Evolutionary conservation across 2,797 vertebrate species (phyloP).

Genomic region (Gymnothorax reevesii): DNA sequence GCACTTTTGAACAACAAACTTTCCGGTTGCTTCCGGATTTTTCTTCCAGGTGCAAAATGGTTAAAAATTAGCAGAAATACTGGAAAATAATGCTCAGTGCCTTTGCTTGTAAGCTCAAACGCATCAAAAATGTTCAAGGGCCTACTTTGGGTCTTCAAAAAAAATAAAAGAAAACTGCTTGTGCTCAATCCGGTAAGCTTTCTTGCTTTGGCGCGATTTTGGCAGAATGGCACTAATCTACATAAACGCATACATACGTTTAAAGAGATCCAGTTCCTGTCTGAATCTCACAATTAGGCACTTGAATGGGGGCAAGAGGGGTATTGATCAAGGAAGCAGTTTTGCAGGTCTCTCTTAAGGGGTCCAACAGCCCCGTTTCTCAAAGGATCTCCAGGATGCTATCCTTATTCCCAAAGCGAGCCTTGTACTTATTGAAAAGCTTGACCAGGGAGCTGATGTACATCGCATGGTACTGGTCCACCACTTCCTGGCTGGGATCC

Average conservation of each 20-base stretch:
- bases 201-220: background rate
- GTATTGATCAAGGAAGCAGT: slow-evolving; percentile 28
- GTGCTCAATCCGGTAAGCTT: background rate
- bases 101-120: background rate
- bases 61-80: background rate
- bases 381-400: slow-evolving; percentile 80
- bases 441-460: slow-evolving; percentile 84
- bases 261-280: slow-evolving; percentile 44
- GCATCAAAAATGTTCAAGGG: background rate
- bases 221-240: slow-evolving; percentile 35
- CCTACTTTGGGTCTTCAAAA: background rate
- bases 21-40: background rate
- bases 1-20: slow-evolving; percentile 16
- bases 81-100: background rate
- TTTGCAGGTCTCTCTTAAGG: slow-evolving; percentile 17
- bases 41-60: background rate
- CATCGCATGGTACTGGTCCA: slow-evolving; percentile 87
- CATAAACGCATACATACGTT: slow-evolving; percentile 41
- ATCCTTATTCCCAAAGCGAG: slow-evolving; percentile 84
- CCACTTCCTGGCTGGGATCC: slow-evolving; percentile 77
- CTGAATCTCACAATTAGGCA: slow-evolving; percentile 46
- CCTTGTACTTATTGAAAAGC: slow-evolving; percentile 92
- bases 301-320: background rate
- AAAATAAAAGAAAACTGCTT: background rate
- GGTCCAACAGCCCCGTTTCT: slow-evolving; percentile 43